Percentiles rank a stretch among this genome's conserved stretches.
Evolutionary conservation across 2,888 invertebrate genomes (phyloP).

Genomic region (Sinelater perroti): DNA sequence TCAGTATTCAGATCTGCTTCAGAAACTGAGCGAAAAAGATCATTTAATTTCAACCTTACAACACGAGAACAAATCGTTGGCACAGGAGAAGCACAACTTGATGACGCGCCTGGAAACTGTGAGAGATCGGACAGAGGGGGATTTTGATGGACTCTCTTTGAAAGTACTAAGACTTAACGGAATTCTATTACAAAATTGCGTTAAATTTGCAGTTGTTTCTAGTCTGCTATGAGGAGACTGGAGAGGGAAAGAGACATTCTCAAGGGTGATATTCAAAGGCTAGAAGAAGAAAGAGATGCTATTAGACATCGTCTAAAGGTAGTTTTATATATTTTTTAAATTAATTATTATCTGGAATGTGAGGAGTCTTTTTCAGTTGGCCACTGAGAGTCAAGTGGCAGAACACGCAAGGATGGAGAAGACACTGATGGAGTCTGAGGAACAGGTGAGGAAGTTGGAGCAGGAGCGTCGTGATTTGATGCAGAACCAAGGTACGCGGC

Average conservation of each 20-base stretch:
- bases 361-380: constrained; percentile 42
- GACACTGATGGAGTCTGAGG: constrained; percentile 62
- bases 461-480: constrained; percentile 66
- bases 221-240: constrained; percentile 58
- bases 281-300: constrained; percentile 69
- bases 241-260: constrained; percentile 67
- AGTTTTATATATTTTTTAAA: constrained; percentile 30
- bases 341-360: not conserved
- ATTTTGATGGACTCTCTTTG: constrained; percentile 46
- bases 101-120: constrained; percentile 57
- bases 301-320: constrained; percentile 67
- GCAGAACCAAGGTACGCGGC: constrained; percentile 62
- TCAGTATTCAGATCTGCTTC: constrained; percentile 32
- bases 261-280: constrained; percentile 64
- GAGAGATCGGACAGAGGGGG: constrained; percentile 44
- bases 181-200: not conserved
- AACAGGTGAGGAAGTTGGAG: constrained; percentile 64
- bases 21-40: constrained; percentile 40
- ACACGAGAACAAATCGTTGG: constrained; percentile 59
- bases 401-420: constrained; percentile 63
- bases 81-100: constrained; percentile 60
- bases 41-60: constrained; percentile 57
- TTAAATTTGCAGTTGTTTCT: constrained; percentile 31
- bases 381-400: constrained; percentile 60
- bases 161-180: too few relatives aligned